phyloP scores from a whole-genome alignment of 1,140 invertebrate species.

The Chlorops oryzae region DNA sequence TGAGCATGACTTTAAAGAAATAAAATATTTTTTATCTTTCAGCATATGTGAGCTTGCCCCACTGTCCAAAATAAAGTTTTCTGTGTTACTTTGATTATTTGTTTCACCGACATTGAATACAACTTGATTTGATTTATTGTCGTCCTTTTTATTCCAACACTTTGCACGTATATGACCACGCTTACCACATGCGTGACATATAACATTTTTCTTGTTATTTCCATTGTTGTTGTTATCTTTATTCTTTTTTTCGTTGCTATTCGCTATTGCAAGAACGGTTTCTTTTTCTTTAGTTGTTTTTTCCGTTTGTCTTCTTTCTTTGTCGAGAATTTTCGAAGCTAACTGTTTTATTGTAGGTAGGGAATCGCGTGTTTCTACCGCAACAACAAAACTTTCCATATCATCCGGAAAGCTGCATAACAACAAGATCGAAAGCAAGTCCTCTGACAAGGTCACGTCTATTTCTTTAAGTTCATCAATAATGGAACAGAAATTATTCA shows the following conservation, averaged over 20 bases:
- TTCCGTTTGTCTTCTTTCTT: background rate
- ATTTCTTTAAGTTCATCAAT: constrained; percentile 10
- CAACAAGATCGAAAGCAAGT: constrained; percentile 4
- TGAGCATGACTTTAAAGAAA: too few relatives aligned
- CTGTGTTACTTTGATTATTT: background rate
- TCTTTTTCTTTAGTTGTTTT: background rate
- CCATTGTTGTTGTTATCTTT: too few relatives aligned
- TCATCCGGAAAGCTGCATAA: constrained; percentile 6
- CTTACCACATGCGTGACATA: background rate
- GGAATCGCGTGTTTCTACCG: background rate
- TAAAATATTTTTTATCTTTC: background rate
- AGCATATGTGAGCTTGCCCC: too few relatives aligned
- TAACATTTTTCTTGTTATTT: background rate
- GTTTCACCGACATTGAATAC: background rate
- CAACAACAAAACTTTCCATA: constrained; percentile 13
- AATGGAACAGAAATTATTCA: background rate
- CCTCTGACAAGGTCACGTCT: background rate
- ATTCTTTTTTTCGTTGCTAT: too few relatives aligned
- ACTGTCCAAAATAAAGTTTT: too few relatives aligned
- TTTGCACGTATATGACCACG: background rate
- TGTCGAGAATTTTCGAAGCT: background rate
- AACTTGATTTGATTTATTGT: too few relatives aligned
- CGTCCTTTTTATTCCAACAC: background rate
- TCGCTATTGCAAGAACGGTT: too few relatives aligned
- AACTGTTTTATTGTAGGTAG: constrained; percentile 1